Percentiles rank a stretch among this genome's conserved stretches.
phyloP scores from a whole-genome alignment of 2,888 invertebrate genomes.

The Platycheirus rosarum region DNA sequence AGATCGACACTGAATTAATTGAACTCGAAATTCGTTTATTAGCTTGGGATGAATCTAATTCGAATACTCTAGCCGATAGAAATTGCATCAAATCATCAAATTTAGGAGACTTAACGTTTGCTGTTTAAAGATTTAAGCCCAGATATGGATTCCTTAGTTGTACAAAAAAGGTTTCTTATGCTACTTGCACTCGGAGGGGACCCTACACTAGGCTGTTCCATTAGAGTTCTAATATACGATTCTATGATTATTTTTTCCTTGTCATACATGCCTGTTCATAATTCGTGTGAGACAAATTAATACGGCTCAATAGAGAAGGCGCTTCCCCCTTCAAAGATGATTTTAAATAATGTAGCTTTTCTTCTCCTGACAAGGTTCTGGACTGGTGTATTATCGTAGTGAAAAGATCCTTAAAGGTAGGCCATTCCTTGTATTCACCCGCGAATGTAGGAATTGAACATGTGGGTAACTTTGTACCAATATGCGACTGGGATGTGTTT shows the following conservation, averaged over 20 bases:
- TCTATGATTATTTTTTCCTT: neutral
- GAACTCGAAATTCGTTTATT: constrained; percentile 1
- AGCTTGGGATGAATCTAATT: constrained; percentile 3
- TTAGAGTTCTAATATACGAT: neutral
- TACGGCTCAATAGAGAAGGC: neutral
- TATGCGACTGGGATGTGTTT: neutral
- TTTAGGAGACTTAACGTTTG: neutral
- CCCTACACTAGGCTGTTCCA: neutral
- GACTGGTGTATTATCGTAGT: constrained; percentile 11
- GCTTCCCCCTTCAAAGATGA: neutral
- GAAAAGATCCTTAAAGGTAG: constrained; percentile 10
- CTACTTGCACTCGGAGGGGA: neutral
- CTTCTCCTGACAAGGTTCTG: neutral
- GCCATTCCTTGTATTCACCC: constrained; percentile 19
- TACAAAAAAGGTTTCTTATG: neutral
- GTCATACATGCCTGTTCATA: constrained; percentile 4
- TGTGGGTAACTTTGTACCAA: neutral
- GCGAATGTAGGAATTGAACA: neutral
- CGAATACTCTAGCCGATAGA: constrained; percentile 4
- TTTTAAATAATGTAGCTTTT: constrained; percentile 11
- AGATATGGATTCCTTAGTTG: neutral
- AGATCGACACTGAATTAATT: too few relatives aligned
- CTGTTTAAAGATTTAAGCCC: neutral
- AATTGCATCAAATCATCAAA: neutral
- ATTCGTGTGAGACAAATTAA: neutral